Evolutionary conservation across 2,888 invertebrate species (phyloP).

Genomic region (Spatulosminthurus flaviceps): DNA sequence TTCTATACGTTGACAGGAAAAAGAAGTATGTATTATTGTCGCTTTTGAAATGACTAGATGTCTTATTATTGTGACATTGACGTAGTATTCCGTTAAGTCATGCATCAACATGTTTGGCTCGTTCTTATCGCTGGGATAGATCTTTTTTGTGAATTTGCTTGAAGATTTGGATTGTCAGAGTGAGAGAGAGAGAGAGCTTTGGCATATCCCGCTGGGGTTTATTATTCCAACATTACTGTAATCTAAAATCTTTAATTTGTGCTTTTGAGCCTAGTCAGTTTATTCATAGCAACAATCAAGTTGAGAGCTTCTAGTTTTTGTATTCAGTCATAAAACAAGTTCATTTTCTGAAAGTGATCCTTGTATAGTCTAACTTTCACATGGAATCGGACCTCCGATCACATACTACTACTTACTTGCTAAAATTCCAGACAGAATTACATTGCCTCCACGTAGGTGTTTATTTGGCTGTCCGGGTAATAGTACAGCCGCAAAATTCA

Average conservation of each 20-base stretch:
- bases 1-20: neutral
- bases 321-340: conserved; percentile 32
- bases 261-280: neutral
- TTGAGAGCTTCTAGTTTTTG: conserved; percentile 5
- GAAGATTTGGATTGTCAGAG: neutral
- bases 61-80: conserved; percentile 6
- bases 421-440: too few relatives aligned
- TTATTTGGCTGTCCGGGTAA: too few relatives aligned
- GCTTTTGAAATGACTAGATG: conserved; percentile 16
- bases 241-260: conserved; percentile 20
- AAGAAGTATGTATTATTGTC: neutral
- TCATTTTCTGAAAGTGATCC: conserved; percentile 29
- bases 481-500: too few relatives aligned
- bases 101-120: conserved; percentile 25
- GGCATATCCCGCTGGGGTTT: neutral
- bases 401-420: too few relatives aligned
- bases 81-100: neutral
- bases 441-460: too few relatives aligned
- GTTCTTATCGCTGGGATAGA: neutral
- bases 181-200: too few relatives aligned
- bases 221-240: neutral
- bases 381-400: neutral
- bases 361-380: neutral
- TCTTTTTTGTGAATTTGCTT: neutral
- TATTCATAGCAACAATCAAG: neutral